Percentiles rank a stretch among this genome's conserved stretches.
Evolutionary conservation across 1,140 invertebrate genomes (phyloP).

Genomic region (Neoseiulus cucumeris): DNA sequence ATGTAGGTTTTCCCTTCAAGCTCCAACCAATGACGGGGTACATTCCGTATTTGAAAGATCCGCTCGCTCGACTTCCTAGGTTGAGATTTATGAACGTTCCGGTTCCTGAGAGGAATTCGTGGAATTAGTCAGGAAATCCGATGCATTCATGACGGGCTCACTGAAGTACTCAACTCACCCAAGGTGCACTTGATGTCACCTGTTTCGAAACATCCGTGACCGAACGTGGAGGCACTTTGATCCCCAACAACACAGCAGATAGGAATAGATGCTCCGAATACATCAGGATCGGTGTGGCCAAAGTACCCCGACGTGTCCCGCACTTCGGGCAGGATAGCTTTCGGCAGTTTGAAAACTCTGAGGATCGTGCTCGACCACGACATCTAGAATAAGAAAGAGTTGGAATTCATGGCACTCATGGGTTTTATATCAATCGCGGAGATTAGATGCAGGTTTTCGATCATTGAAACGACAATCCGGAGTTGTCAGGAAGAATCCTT

Average conservation of each 20-base stretch:
- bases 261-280: constrained; percentile 53
- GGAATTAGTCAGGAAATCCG: no score
- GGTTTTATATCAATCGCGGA: not conserved
- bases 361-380: constrained; percentile 51
- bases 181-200: constrained; percentile 78
- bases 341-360: constrained; percentile 46
- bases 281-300: constrained; percentile 35
- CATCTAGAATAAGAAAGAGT: constrained; percentile 29
- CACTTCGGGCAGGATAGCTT: constrained; percentile 51
- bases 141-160: no score
- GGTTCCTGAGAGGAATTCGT: constrained; percentile 39
- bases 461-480: no score
- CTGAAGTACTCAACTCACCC: constrained; percentile 27
- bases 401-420: no score
- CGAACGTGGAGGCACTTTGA: constrained; percentile 68
- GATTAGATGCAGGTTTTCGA: no score
- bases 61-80: constrained; percentile 51
- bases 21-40: not conserved
- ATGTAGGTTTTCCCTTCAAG: not conserved
- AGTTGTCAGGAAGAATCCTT: no score
- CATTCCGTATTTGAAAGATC: constrained; percentile 35
- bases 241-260: constrained; percentile 49
- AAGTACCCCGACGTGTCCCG: constrained; percentile 41
- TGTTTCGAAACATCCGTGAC: constrained; percentile 55
- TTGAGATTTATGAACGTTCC: constrained; percentile 80